A percentile compares a stretch with the other conserved stretches of the same genome.
Conservation (phyloP, 1,140 invertebrate species). For the Papilio machaon region DNA sequence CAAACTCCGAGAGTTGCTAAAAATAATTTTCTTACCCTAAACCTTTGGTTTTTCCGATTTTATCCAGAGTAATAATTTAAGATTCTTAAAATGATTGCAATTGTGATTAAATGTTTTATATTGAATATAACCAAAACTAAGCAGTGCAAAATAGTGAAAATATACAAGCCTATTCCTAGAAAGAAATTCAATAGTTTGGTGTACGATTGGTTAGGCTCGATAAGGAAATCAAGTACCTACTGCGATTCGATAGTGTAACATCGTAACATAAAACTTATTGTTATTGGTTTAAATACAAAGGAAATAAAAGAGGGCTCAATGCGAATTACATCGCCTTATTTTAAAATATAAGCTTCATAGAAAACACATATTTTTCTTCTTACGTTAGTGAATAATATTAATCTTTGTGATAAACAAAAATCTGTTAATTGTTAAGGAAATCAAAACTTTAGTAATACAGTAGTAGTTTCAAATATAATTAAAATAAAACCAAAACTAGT, state of each 20-base stretch:
- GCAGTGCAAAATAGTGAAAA: neutral
- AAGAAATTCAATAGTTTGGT: too few species aligned
- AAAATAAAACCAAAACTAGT: too few species aligned
- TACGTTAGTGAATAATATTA: too few species aligned
- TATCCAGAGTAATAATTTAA: neutral
- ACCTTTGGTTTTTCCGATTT: neutral
- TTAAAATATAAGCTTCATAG: too few species aligned
- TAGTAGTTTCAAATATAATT: neutral
- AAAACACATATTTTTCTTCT: too few species aligned
- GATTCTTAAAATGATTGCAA: conserved; percentile 7
- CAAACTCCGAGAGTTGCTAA: conserved; percentile 31
- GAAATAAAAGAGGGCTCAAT: too few species aligned
- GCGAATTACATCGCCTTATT: too few species aligned
- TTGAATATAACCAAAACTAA: neutral
- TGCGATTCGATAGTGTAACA: neutral
- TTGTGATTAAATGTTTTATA: neutral
- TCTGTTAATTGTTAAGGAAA: too few species aligned
- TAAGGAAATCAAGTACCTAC: neutral
- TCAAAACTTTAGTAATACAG: too few species aligned
- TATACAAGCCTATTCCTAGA: neutral
- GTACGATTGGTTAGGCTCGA: neutral
- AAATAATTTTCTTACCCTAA: conserved; percentile 2
- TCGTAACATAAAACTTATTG: neutral
- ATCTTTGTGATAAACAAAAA: too few species aligned
- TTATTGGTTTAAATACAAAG: too few species aligned